A percentile compares a stretch with the other conserved stretches of the same genome.
Evolutionary conservation across 2,797 vertebrate species (phyloP).

Genomic region (Liasis olivaceus): DNA sequence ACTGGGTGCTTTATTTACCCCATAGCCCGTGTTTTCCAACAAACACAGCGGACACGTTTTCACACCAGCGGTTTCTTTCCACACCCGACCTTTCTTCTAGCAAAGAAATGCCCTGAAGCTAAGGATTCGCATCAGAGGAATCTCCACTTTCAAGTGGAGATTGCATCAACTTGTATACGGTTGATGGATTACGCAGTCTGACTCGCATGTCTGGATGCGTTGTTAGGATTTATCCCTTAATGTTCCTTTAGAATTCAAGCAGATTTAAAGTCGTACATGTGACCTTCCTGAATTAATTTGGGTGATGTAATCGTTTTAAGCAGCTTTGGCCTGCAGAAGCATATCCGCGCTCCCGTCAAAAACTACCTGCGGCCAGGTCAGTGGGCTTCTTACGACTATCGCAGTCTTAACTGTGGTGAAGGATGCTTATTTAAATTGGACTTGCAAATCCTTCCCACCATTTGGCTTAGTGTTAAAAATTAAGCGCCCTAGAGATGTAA

Average conservation of each 20-base stretch:
- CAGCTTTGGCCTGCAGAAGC: background rate
- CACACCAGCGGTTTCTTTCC: background rate
- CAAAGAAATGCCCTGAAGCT: background rate
- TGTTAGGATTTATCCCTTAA: background rate
- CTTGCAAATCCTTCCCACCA: background rate
- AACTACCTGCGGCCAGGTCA: no score
- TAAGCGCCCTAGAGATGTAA: background rate
- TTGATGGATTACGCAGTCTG: no score
- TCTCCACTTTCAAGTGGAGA: background rate
- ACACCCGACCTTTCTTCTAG: conserved; percentile 8
- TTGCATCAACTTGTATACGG: fast-evolving
- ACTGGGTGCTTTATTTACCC: background rate
- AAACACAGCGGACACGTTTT: background rate
- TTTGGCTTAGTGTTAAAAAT: background rate
- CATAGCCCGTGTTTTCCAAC: background rate
- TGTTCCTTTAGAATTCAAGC: background rate
- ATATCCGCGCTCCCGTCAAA: background rate
- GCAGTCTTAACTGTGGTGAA: background rate
- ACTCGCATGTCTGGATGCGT: no score
- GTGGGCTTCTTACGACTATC: background rate
- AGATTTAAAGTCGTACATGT: background rate
- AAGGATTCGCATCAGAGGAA: conserved; percentile 14
- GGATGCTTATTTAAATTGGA: background rate
- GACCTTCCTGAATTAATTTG: background rate
- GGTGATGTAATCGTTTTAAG: background rate